Conservation (phyloP, 2,888 invertebrate species). For the Sepiola atlantica region DNA sequence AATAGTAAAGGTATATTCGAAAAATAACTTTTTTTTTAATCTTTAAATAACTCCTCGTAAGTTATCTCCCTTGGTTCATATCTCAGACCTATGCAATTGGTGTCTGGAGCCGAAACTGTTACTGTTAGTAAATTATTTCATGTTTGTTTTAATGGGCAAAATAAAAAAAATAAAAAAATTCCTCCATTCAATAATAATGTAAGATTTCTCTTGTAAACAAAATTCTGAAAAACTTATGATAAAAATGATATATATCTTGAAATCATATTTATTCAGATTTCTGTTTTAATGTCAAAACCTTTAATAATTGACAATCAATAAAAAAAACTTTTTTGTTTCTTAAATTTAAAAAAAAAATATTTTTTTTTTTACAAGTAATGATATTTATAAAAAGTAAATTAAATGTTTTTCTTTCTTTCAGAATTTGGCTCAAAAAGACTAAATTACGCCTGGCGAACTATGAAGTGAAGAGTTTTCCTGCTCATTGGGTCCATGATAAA, state of each 20-base stretch:
- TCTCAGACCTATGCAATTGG: too few species aligned
- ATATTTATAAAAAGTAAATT: neutral
- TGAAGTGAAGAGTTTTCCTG: constrained; percentile 66
- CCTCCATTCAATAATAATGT: too few species aligned
- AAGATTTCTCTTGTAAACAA: neutral
- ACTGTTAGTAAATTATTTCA: too few species aligned
- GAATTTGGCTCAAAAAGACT: constrained; percentile 68
- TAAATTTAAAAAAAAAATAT: neutral
- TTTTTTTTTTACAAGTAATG: neutral
- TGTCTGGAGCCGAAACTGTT: too few species aligned
- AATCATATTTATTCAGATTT: too few species aligned
- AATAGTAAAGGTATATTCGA: too few species aligned
- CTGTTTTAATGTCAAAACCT: too few species aligned
- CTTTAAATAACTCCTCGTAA: too few species aligned
- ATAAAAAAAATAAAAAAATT: neutral
- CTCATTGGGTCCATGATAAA: constrained; percentile 63
- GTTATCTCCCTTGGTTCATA: too few species aligned
- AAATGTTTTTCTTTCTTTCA: constrained; percentile 53
- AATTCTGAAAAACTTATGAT: neutral
- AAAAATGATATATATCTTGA: neutral
- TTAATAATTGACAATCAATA: too few species aligned
- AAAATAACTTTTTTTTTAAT: too few species aligned
- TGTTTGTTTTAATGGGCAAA: neutral
- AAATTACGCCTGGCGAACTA: constrained; percentile 65
- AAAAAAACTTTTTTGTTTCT: neutral